Evolutionary conservation across 1,140 invertebrate species (phyloP).

Genomic region (Aphelinus atriplicis): DNA sequence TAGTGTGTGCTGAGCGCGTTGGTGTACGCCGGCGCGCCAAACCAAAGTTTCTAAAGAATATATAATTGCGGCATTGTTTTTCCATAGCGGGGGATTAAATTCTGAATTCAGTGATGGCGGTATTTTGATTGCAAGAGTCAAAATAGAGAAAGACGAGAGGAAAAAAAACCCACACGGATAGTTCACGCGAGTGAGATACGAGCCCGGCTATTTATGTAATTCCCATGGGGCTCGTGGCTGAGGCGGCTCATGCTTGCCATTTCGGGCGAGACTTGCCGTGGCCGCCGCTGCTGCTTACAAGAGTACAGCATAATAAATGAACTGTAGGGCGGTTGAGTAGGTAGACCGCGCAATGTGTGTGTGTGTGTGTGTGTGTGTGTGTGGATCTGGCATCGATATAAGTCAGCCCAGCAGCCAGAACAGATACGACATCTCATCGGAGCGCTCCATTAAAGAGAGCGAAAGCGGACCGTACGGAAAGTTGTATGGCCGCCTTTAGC

Average conservation of each 20-base stretch:
- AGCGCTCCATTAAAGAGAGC: not conserved
- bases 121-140: too few relatives aligned
- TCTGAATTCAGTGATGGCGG: too few relatives aligned
- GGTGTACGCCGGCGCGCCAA: too few relatives aligned
- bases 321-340: not conserved
- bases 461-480: not conserved
- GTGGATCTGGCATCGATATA: too few relatives aligned
- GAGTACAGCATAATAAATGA: slow-evolving; percentile 3
- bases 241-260: not conserved
- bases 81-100: too few relatives aligned
- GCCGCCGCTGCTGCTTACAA: not conserved
- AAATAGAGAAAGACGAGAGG: too few relatives aligned
- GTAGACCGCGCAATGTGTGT: not conserved
- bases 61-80: too few relatives aligned
- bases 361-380: too few relatives aligned
- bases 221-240: not conserved
- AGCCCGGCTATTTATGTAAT: not conserved
- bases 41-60: too few relatives aligned
- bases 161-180: not conserved
- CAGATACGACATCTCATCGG: too few relatives aligned
- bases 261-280: not conserved
- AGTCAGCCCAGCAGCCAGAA: too few relatives aligned
- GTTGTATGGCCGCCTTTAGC: not conserved
- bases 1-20: too few relatives aligned
- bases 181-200: slow-evolving; percentile 1